Evolutionary conservation across 2,797 vertebrate genomes (phyloP).

Genomic region (Poecilia gillii): DNA sequence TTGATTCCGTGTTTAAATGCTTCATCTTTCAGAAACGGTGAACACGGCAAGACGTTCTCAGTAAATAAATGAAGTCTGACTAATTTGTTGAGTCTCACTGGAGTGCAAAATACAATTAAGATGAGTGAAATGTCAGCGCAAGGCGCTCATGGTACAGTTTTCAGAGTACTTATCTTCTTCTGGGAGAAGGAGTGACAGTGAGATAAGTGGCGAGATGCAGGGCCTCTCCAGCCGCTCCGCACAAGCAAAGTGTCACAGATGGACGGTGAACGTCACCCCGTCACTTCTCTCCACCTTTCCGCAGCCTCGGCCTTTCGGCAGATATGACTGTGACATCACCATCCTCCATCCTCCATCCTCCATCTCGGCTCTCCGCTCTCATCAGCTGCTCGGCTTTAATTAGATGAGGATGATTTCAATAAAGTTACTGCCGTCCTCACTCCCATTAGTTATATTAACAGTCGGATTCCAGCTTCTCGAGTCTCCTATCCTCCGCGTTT

Average conservation of each 20-base stretch:
- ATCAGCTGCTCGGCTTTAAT: slow-evolving; percentile 72
- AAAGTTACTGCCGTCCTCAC: slow-evolving; percentile 74
- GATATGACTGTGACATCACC: slow-evolving; percentile 59
- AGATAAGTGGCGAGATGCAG: slow-evolving; percentile 30
- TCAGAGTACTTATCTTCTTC: slow-evolving; percentile 11
- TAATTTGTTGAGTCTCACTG: not conserved
- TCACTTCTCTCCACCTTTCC: slow-evolving; percentile 47
- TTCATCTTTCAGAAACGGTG: not conserved
- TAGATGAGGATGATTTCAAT: slow-evolving; percentile 79
- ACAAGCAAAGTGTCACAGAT: slow-evolving; percentile 28
- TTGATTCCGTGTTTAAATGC: not conserved
- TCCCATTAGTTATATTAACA: slow-evolving; percentile 82
- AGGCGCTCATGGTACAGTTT: not conserved
- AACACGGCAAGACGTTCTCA: not conserved
- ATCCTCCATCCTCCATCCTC: slow-evolving; percentile 13
- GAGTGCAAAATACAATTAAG: not conserved
- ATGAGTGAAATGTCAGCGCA: not conserved
- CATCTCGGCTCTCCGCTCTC: slow-evolving; percentile 47
- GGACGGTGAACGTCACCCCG: slow-evolving; percentile 32
- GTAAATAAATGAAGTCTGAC: slow-evolving; percentile 2
- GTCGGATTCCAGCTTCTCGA: slow-evolving; percentile 62
- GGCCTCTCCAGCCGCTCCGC: slow-evolving; percentile 2
- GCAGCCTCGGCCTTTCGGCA: slow-evolving; percentile 40
- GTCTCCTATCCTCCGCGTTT: slow-evolving; percentile 62
- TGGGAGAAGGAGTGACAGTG: not conserved